Percentiles rank a stretch among this genome's conserved stretches.
These are phyloP conservation scores for Amphimallon solstitiale DNA, from an alignment of 2,888 invertebrate genomes.

Conservation along the genomic window DNA sequence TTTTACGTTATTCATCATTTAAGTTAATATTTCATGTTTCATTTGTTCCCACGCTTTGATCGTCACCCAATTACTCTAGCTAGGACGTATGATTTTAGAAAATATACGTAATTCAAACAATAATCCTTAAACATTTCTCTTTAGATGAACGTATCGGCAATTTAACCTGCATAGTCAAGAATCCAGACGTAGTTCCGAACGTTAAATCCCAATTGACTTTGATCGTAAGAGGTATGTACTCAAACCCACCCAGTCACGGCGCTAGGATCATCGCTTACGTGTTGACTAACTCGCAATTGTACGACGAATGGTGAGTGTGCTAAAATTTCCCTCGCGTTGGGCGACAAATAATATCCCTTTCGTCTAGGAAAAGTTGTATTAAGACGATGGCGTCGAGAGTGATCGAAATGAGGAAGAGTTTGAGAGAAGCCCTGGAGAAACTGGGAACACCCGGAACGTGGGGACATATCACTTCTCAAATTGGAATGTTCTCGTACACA, in stretches of 20 bases:
- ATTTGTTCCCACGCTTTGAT: too few relatives aligned
- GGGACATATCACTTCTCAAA: conserved; percentile 95
- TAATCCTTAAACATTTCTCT: neutral
- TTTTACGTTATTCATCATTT: too few relatives aligned
- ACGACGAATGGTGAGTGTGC: conserved; percentile 77
- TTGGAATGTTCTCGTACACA: conserved; percentile 99
- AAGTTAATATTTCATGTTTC: too few relatives aligned
- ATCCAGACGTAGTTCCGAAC: conserved; percentile 64
- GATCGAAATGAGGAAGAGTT: conserved; percentile 82
- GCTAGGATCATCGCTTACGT: conserved; percentile 89
- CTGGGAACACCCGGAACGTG: conserved; percentile 92
- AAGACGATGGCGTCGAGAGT: conserved; percentile 90
- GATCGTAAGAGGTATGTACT: conserved; percentile 90
- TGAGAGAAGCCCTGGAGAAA: conserved; percentile 76
- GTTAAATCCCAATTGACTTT: conserved; percentile 89
- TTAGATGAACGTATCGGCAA: conserved; percentile 37
- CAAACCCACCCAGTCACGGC: conserved; percentile 97
- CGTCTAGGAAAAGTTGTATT: conserved; percentile 73
- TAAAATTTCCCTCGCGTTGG: too few relatives aligned
- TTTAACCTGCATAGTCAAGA: conserved; percentile 34
- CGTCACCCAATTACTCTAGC: too few relatives aligned
- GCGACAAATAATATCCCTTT: neutral
- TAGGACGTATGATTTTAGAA: too few relatives aligned
- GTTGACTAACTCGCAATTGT: conserved; percentile 78
- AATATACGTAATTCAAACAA: too few relatives aligned